Evolutionary conservation across 2,113 vertebrate species (phyloP).

Genomic region (Tapirus terrestris): DNA sequence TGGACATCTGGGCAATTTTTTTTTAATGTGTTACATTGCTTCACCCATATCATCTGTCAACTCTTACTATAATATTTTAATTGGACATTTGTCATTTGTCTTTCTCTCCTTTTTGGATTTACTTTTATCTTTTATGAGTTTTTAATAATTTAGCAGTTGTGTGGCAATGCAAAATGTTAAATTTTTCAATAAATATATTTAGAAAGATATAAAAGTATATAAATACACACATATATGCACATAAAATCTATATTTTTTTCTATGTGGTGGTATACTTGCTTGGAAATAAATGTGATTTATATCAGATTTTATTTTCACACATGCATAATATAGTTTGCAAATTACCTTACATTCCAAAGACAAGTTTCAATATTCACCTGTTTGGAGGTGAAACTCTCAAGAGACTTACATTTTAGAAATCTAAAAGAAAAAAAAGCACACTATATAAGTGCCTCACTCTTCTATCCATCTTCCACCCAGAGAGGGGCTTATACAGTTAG

Average conservation of each 20-base stretch:
- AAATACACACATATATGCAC: background rate
- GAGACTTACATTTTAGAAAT: conserved; percentile 8
- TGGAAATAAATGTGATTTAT: conserved; percentile 50
- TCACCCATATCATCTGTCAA: background rate
- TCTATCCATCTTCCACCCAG: background rate
- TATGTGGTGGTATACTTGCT: background rate
- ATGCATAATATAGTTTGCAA: rapidly evolving
- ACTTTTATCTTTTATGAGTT: background rate
- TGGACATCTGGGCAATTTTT: background rate
- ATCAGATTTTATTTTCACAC: conserved; percentile 57
- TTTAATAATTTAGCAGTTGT: conserved; percentile 15
- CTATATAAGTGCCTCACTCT: background rate
- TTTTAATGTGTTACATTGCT: background rate
- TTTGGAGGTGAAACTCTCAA: background rate
- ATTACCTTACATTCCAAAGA: conserved; percentile 11
- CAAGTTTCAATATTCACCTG: conserved; percentile 32
- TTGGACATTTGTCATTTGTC: background rate
- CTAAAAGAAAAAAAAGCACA: conserved; percentile 14
- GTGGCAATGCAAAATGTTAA: background rate
- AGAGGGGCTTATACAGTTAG: background rate
- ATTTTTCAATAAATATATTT: conserved; percentile 26
- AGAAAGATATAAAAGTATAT: background rate
- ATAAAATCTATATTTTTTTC: conserved; percentile 44
- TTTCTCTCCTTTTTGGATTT: background rate
- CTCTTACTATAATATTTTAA: conserved; percentile 27